Conservation (phyloP, 1,140 invertebrate species). For the Philotrypesis tridentata region DNA sequence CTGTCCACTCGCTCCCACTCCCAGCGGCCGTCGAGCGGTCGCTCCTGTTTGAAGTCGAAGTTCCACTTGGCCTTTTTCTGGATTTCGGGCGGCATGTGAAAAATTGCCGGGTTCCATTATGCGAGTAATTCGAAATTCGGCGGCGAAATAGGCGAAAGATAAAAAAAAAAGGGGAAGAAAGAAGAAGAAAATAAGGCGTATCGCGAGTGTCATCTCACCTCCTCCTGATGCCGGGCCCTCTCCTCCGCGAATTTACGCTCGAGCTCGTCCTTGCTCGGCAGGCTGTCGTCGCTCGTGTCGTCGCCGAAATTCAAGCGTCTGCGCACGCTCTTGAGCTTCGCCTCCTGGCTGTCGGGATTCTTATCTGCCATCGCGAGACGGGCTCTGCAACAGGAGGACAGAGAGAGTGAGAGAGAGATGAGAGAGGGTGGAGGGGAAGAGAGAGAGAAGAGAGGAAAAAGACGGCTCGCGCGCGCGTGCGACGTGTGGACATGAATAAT, state of each 20-base stretch:
- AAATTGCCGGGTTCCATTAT: not conserved
- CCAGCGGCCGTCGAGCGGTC: slow-evolving; percentile 62
- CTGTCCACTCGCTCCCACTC: slow-evolving; percentile 62
- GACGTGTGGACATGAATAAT: no score
- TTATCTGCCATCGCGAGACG: slow-evolving; percentile 66
- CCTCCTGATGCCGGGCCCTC: slow-evolving; percentile 46
- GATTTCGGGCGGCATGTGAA: not conserved
- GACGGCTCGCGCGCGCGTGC: no score
- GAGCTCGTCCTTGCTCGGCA: slow-evolving; percentile 47
- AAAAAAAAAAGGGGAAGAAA: no score
- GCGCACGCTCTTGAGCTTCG: slow-evolving; percentile 55
- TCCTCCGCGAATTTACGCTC: slow-evolving; percentile 54
- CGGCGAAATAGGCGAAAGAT: no score
- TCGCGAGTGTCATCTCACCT: slow-evolving; percentile 52
- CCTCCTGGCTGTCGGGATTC: slow-evolving; percentile 59
- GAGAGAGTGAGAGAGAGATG: no score
- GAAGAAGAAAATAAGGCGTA: not conserved
- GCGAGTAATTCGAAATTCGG: no score
- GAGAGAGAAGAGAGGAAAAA: no score
- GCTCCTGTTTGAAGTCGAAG: slow-evolving; percentile 67
- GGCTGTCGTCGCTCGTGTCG: slow-evolving; percentile 45
- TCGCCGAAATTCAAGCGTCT: slow-evolving; percentile 62
- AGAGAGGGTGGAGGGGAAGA: no score
- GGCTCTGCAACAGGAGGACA: slow-evolving; percentile 58
- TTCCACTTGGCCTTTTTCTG: slow-evolving; percentile 67